Evolutionary conservation across 1,140 invertebrate species (phyloP).

Genomic region (Tetraneura akinire): DNA sequence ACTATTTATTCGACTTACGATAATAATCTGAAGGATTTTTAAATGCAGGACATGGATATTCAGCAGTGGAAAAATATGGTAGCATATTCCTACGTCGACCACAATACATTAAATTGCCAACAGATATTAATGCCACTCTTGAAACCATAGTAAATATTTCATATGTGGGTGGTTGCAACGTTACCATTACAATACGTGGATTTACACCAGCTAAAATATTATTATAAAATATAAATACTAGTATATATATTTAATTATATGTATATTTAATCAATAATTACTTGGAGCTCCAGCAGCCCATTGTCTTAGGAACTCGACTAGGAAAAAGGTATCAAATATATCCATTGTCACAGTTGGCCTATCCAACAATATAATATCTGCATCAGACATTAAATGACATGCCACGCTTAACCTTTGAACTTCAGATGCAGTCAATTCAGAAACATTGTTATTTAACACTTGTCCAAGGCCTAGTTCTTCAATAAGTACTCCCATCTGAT

Average conservation of each 20-base stretch:
- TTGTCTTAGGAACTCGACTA: conserved; percentile 89
- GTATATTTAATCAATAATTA: conserved; percentile 55
- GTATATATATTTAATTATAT: neutral
- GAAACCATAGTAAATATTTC: conserved; percentile 95
- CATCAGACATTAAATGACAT: conserved; percentile 80
- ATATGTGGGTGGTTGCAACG: conserved; percentile 89
- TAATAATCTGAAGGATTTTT: conserved; percentile 97
- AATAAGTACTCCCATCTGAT: conserved; percentile 79
- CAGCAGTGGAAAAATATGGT: conserved; percentile 88
- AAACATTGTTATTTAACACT: conserved; percentile 77
- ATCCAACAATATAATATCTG: conserved; percentile 82
- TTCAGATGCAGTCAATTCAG: conserved; percentile 81
- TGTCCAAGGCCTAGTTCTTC: conserved; percentile 87
- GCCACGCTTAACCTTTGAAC: conserved; percentile 81
- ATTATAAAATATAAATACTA: too few relatives aligned
- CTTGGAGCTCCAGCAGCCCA: conserved; percentile 82
- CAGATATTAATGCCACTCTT: conserved; percentile 80
- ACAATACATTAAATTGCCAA: conserved; percentile 86
- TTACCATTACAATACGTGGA: conserved; percentile 82
- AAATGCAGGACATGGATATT: conserved; percentile 92
- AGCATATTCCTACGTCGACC: conserved; percentile 86
- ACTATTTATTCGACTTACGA: conserved; percentile 65
- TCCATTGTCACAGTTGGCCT: conserved; percentile 91
- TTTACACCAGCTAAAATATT: conserved; percentile 55
- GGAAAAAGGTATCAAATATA: conserved; percentile 93